Evolutionary conservation across 2,888 invertebrate species (phyloP), one percentile per base, ranked within the genome.

Genomic region (Zele albiditarsus): DNA sequence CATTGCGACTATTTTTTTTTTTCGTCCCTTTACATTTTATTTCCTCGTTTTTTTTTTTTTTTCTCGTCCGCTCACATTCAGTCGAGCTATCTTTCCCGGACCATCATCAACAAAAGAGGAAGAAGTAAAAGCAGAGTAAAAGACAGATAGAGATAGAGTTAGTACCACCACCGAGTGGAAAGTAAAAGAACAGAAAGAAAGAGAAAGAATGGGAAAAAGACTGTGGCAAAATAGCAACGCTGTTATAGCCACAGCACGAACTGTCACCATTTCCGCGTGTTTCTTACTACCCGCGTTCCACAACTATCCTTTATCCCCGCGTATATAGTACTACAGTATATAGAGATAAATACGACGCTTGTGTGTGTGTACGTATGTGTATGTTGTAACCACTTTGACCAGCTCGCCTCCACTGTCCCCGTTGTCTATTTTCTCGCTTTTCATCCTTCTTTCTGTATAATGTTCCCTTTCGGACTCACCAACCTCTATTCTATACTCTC

Each of bases 201-300:
- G 69, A 75, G 62, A 73, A 74, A 74, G 71, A 70, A 65, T 77
- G 67, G 38, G 49, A 58, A 68, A 74, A 78, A 82, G 82, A 73
- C 83, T 78, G 80, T 82, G 82, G 86, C 83, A 83, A 87, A 88
- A 87, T 87, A 85, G 85, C 85, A 84, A 84, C 83, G 86, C 84
- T 85, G 87, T 87, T 87, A 86, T 85, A 81, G 85, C 84, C 79
- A 80, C 84, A 80, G 86, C 87, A 88, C 86, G 87, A 88, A 86
- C 87, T 87, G 88, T 87, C 88, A 87, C 73, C 78, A 85, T 88
- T 89, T 88, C 88, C 87, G 88, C 87, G 87, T 88, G 84, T 85
- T 87, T 85, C 86, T 84, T 86, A 83, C 84, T 83, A 82, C 80
- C 77, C 75, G 77, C 76, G 73, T 76, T 78, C 80, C 77, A 79